These are phyloP conservation scores for Apamea epomidion DNA, from an alignment of 2,888 invertebrate species.

Conservation along the genomic window DNA sequence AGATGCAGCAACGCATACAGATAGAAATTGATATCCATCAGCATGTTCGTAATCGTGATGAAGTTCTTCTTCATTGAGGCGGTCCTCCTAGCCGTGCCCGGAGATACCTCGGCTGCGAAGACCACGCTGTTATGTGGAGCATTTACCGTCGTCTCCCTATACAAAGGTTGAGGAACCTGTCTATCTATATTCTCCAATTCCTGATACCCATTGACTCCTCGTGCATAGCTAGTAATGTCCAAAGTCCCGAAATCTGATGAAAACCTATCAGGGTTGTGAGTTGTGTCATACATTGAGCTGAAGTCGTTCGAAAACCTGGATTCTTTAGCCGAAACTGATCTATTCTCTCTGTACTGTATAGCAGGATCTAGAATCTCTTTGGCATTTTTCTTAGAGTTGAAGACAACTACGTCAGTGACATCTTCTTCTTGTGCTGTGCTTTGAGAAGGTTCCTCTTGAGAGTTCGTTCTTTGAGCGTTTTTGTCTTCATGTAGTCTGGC, in stretches of 20 bases:
- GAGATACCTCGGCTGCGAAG: slow-evolving; percentile 82
- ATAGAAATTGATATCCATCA: slow-evolving; percentile 89
- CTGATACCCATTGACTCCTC: slow-evolving; percentile 81
- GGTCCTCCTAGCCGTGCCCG: slow-evolving; percentile 85
- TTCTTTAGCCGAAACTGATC: slow-evolving; percentile 61
- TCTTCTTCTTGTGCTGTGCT: slow-evolving; percentile 80
- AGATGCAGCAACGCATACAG: slow-evolving; percentile 89
- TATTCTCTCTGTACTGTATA: slow-evolving; percentile 78
- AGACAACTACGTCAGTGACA: slow-evolving; percentile 83
- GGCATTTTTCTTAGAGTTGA: slow-evolving; percentile 82
- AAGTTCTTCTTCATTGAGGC: slow-evolving; percentile 86
- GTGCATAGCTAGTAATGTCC: slow-evolving; percentile 76
- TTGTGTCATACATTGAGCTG: slow-evolving; percentile 73
- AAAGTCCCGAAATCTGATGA: slow-evolving; percentile 74
- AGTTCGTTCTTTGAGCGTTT: slow-evolving; percentile 29
- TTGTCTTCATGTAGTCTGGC: slow-evolving; percentile 54
- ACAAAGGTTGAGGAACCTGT: slow-evolving; percentile 88
- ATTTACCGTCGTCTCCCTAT: slow-evolving; percentile 89
- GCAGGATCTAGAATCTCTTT: slow-evolving; percentile 84
- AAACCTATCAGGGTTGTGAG: slow-evolving; percentile 64
- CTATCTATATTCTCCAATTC: slow-evolving; percentile 86
- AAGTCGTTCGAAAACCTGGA: slow-evolving; percentile 82
- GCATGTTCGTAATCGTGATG: slow-evolving; percentile 84
- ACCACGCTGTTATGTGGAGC: slow-evolving; percentile 80
- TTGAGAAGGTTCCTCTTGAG: slow-evolving; percentile 59